These are phyloP conservation scores for Sparidentex hasta DNA, from an alignment of 2,797 vertebrate genomes.

Conservation along the genomic window DNA sequence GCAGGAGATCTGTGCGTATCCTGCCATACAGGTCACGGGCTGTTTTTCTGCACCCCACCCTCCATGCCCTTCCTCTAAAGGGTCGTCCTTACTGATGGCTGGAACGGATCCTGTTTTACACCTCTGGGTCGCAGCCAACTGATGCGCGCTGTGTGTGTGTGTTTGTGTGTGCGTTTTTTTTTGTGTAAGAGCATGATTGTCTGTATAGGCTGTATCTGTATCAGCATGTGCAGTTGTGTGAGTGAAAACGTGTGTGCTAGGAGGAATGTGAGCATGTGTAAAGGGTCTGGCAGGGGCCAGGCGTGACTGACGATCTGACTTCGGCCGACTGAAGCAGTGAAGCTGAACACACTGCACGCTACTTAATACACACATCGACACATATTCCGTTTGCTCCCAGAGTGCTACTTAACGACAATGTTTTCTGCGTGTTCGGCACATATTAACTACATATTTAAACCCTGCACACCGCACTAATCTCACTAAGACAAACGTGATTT, in stretches of 20 bases:
- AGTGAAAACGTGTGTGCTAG: conserved; percentile 56
- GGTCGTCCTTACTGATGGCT: conserved; percentile 35
- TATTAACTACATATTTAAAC: conserved; percentile 48
- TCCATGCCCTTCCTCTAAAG: conserved; percentile 42
- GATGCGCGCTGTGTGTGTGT: conserved; percentile 20
- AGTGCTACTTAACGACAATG: conserved; percentile 48
- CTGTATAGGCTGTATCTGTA: conserved; percentile 1
- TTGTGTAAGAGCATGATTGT: conserved; percentile 4
- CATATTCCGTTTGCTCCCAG: conserved; percentile 37
- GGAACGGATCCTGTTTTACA: conserved; percentile 63
- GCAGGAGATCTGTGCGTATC: conserved; percentile 54
- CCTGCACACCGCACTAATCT: conserved; percentile 53
- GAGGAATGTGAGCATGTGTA: conserved; percentile 69
- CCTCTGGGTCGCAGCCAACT: conserved; percentile 46
- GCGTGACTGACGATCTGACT: conserved; percentile 72
- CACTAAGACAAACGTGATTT: conserved; percentile 58
- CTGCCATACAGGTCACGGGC: conserved; percentile 57
- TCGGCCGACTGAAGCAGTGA: conserved; percentile 55
- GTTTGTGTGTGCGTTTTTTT: not conserved
- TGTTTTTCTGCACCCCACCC: conserved; percentile 32
- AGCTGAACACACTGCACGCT: conserved; percentile 57
- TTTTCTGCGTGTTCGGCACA: conserved; percentile 36
- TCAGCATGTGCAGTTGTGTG: conserved; percentile 30
- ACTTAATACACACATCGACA: conserved; percentile 52
- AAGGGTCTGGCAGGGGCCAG: conserved; percentile 61